Base-by-base conservation (phyloP, 2,888 invertebrate species). In the Drosophila affinis region DNA sequence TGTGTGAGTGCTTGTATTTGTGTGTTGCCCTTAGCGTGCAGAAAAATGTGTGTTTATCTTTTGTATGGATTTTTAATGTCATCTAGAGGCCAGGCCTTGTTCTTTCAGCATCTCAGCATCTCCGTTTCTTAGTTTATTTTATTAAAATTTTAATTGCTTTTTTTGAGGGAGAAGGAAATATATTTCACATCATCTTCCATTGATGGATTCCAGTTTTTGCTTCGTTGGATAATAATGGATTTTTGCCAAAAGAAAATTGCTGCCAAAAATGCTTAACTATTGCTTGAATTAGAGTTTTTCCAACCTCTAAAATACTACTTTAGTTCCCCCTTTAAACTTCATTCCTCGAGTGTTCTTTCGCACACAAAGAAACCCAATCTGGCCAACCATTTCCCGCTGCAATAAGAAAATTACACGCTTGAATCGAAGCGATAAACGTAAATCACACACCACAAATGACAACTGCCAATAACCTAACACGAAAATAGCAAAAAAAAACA, bases 391-490 rank as follows among this genome's bases (percentile, higher is more conserved):
- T 67, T 32, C 24, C 55, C 45, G 29, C 10, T 56, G 57, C 69
- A 68, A 68, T 69, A 70, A 71, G 71, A 77, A 81, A 81, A 81
- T 81, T 84, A 84, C 81, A 75, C 68, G 71, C 72, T 86, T 75
- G 69, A 57, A 53, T 71, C 61, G 45, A 55, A 52, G 49, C 82
- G 86, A 79, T 85, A 85, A 87, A 88, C 82, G 88, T 82, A 88
- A 88, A 83, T 83, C 75, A 74, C 88, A 85, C 70, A 72, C 71
- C 39, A 14, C 29, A 74, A 87, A 78, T 81, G 85, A 85, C 81
- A 87, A 84, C 87, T 75, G 78, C 78, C 85, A 83, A 87, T 81
- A 81, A 84, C 65, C 81, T 64, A 51, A 68, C 68, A 71, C 61
- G 21, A 21, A 21, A 21, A 21, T 21, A 21, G 21, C 0, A 3